A percentile compares a stretch with the other conserved stretches of the same genome.
These are phyloP conservation scores for Grammomys dolichurus DNA, from an alignment of 2,113 vertebrate genomes.

Conservation along the genomic window DNA sequence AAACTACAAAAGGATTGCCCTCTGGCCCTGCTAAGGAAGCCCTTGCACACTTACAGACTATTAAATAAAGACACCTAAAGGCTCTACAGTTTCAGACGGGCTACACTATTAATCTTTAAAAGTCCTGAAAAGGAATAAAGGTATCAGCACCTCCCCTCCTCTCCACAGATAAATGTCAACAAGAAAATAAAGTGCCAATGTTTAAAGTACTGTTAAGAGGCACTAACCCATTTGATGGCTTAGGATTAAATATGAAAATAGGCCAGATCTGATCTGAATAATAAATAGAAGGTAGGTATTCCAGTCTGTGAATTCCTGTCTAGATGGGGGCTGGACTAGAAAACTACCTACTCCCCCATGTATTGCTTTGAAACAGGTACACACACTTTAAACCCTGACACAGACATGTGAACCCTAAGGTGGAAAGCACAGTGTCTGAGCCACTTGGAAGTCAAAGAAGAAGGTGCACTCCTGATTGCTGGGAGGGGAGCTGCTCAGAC, in stretches of 20 bases:
- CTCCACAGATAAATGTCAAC: constrained; percentile 72
- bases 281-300: constrained; percentile 79
- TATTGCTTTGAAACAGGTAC: constrained; percentile 85
- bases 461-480: constrained; percentile 91
- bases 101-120: constrained; percentile 68
- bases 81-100: constrained; percentile 63
- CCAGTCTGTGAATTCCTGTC: constrained; percentile 77
- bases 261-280: constrained; percentile 80
- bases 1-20: constrained; percentile 47
- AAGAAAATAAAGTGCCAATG: constrained; percentile 82
- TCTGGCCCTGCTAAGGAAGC: constrained; percentile 68
- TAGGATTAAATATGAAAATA: constrained; percentile 83
- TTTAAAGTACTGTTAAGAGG: constrained; percentile 77
- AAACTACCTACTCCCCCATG: constrained; percentile 78
- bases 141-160: constrained; percentile 63
- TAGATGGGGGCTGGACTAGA: constrained; percentile 67
- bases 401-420: constrained; percentile 76
- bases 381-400: constrained; percentile 63
- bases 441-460: constrained; percentile 92
- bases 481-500: constrained; percentile 92
- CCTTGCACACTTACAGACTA: constrained; percentile 50
- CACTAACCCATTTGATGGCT: constrained; percentile 84
- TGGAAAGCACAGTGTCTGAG: constrained; percentile 81
- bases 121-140: constrained; percentile 75
- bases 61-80: constrained; percentile 79